A percentile compares a stretch with the other conserved stretches of the same genome.
Conservation (phyloP, 2,113 vertebrate species). For the Cricetomys ansorgei region DNA sequence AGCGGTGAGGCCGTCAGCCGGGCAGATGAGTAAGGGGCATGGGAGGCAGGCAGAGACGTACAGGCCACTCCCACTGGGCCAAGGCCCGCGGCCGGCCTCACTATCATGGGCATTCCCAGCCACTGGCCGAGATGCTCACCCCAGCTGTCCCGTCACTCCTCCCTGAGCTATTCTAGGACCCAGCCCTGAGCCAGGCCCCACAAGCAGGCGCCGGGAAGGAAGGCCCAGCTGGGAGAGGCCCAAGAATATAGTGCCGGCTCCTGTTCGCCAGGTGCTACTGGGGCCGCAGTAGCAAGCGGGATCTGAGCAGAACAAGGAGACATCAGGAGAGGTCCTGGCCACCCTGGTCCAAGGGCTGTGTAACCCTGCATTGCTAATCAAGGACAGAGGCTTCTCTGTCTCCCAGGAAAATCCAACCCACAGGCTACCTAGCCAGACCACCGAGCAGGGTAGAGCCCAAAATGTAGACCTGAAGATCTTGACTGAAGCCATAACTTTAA, state of each 20-base stretch:
- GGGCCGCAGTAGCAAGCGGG: background rate
- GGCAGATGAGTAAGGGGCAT: background rate
- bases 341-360: background rate
- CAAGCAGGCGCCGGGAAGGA: conserved; percentile 48
- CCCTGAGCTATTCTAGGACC: conserved; percentile 86
- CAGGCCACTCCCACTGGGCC: background rate
- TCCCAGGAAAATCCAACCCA: background rate
- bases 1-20: background rate
- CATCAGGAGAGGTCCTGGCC: background rate
- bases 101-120: conserved; percentile 24
- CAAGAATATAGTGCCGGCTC: background rate
- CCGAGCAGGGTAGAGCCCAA: too few species aligned
- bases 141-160: conserved; percentile 90
- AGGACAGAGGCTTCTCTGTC: background rate
- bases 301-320: background rate
- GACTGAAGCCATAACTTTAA: background rate
- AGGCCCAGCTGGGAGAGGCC: conserved; percentile 33
- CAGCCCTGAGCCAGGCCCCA: conserved; percentile 57
- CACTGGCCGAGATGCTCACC: conserved; percentile 66
- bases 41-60: background rate
- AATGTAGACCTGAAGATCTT: fast-evolving
- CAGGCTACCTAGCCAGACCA: fast-evolving
- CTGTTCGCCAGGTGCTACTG: background rate
- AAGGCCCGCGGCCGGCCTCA: fast-evolving
- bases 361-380: background rate